Percentiles rank a stretch among this genome's conserved stretches.
Evolutionary conservation across 2,113 vertebrate genomes (phyloP).

Genomic region (Sardina pilchardus): DNA sequence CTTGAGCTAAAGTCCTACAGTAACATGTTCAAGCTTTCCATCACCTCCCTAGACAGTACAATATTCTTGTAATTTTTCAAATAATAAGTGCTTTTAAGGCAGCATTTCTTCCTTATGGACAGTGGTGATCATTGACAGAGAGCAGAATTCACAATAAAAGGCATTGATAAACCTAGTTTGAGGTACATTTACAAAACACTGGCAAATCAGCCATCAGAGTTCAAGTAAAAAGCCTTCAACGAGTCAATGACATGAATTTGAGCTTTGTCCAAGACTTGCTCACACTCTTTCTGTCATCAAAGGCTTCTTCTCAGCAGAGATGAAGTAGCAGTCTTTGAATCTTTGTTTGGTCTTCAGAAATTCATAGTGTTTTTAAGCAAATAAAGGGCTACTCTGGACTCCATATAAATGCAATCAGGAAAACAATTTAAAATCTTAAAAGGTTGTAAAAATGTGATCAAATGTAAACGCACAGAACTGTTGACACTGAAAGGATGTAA

Average conservation of each 20-base stretch:
- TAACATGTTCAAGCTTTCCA: neutral
- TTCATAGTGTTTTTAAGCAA: constrained; percentile 59
- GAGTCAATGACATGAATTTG: constrained; percentile 38
- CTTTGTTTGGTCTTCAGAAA: constrained; percentile 73
- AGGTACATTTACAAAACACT: constrained; percentile 70
- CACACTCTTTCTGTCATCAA: constrained; percentile 34
- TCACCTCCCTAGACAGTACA: neutral
- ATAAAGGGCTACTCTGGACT: constrained; percentile 60
- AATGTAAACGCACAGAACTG: constrained; percentile 44
- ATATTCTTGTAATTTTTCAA: neutral
- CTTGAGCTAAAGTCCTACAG: neutral
- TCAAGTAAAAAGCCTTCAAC: constrained; percentile 68
- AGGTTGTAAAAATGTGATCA: constrained; percentile 42
- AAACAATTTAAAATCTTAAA: constrained; percentile 59
- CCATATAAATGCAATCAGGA: constrained; percentile 62
- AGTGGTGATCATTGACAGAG: constrained; percentile 20
- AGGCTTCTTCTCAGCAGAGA: constrained; percentile 49
- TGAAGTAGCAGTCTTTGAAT: constrained; percentile 44
- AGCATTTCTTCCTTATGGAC: constrained; percentile 19
- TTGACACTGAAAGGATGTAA: constrained; percentile 26
- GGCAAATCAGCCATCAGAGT: constrained; percentile 53
- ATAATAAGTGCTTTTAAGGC: constrained; percentile 33
- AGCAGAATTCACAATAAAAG: constrained; percentile 12
- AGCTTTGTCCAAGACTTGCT: neutral
- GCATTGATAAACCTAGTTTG: constrained; percentile 42